Evolutionary conservation across 2,113 vertebrate species (phyloP).

Genomic region (Eublepharis macularius): DNA sequence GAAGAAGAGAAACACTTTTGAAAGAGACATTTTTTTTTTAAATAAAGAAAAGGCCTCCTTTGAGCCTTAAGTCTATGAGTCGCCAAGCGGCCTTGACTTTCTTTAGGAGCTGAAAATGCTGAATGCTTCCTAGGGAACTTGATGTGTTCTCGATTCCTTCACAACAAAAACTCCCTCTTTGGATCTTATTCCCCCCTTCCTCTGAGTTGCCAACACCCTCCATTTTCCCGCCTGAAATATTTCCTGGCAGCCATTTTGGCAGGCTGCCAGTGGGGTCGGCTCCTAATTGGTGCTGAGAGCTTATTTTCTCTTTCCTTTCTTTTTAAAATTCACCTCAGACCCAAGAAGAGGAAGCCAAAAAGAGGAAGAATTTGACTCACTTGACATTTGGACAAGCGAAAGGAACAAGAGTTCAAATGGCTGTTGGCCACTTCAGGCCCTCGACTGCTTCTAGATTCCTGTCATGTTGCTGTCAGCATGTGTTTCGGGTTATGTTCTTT

Average conservation of each 20-base stretch:
- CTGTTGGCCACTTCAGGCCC: not conserved
- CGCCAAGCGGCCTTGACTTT: not conserved
- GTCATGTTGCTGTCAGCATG: too few species aligned
- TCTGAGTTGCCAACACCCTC: not conserved
- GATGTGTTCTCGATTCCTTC: conserved; percentile 21
- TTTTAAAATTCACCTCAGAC: not conserved
- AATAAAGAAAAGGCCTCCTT: not conserved
- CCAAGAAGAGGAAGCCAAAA: conserved; percentile 13
- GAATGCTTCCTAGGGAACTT: not conserved
- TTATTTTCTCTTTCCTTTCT: not conserved
- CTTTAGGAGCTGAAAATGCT: not conserved
- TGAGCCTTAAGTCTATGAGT: not conserved
- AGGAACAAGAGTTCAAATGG: not conserved
- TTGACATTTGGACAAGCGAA: not conserved
- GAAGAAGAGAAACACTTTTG: not conserved
- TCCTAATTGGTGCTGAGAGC: not conserved
- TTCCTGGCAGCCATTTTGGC: conserved; percentile 41
- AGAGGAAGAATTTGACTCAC: not conserved
- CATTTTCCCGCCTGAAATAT: conserved; percentile 31
- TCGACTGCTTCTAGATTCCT: not conserved
- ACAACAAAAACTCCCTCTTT: conserved; percentile 10
- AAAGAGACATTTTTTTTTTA: not conserved
- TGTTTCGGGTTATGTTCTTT: too few species aligned
- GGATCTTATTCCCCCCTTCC: not conserved
- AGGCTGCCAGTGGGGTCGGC: not conserved